phyloP scores from a whole-genome alignment of 92 coral and sea anemone species.

The Parazoanthus swiftii region DNA sequence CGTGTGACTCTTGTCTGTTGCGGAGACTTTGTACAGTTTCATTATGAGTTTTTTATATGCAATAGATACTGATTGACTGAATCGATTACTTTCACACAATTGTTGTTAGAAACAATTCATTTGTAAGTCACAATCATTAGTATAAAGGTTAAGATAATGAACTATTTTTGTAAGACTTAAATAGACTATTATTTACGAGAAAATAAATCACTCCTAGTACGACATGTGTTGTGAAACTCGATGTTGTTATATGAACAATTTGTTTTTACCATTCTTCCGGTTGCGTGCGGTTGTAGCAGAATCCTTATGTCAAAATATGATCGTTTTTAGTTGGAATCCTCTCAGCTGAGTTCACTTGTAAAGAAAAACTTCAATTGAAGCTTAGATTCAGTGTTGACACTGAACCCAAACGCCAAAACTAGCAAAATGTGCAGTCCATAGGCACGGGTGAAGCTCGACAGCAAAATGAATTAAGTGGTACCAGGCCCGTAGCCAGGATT shows the following conservation, averaged over 20 bases:
- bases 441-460: neutral
- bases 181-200: no score
- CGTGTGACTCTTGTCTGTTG: neutral
- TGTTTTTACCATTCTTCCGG: neutral
- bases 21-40: neutral
- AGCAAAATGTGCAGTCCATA: neutral
- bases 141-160: neutral
- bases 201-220: neutral
- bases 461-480: no score
- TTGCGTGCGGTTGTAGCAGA: neutral
- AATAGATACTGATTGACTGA: neutral
- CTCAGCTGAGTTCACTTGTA: no score
- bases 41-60: neutral
- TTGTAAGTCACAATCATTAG: neutral
- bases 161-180: neutral
- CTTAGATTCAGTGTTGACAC: neutral
- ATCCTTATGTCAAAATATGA: no score
- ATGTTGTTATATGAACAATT: neutral
- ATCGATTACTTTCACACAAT: neutral
- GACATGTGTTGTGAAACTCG: neutral
- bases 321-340: neutral
- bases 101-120: neutral
- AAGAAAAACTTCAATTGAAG: no score
- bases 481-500: no score
- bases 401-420: neutral